Conservation (phyloP, 2,797 vertebrate genomes). For the Peromyscus melanophrys region DNA sequence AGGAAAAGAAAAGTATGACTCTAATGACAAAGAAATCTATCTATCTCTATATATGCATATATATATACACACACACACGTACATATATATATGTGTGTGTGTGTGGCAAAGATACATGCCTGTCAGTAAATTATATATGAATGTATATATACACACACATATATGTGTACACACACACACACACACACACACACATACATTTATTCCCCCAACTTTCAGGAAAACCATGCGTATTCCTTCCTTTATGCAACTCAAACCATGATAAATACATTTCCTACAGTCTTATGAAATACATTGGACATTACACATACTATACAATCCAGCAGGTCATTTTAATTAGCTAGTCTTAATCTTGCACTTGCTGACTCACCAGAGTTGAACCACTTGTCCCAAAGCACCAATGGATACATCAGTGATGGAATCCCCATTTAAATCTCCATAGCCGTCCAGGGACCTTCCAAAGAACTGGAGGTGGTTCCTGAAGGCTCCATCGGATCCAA, state of each 20-base stretch:
- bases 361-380: conserved; percentile 94
- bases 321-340: background rate
- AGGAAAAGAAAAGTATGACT: background rate
- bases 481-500: conserved; percentile 91
- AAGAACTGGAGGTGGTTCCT: conserved; percentile 92
- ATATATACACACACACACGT: too few relatives aligned
- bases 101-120: background rate
- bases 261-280: background rate
- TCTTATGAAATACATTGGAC: background rate
- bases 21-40: background rate
- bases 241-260: background rate
- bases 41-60: background rate
- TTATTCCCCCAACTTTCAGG: background rate
- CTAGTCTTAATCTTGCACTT: background rate
- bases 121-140: background rate
- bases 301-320: background rate
- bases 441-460: conserved; percentile 94
- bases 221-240: background rate
- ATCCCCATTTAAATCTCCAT: conserved; percentile 93
- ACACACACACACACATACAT: background rate
- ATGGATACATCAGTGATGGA: conserved; percentile 93
- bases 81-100: background rate
- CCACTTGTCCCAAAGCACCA: conserved; percentile 94
- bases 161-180: background rate
- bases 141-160: fast-evolving